Percentiles rank a stretch among this genome's conserved stretches.
phyloP scores from a whole-genome alignment of 2,113 vertebrate genomes.

The Phalacrocorax brasilianus region DNA sequence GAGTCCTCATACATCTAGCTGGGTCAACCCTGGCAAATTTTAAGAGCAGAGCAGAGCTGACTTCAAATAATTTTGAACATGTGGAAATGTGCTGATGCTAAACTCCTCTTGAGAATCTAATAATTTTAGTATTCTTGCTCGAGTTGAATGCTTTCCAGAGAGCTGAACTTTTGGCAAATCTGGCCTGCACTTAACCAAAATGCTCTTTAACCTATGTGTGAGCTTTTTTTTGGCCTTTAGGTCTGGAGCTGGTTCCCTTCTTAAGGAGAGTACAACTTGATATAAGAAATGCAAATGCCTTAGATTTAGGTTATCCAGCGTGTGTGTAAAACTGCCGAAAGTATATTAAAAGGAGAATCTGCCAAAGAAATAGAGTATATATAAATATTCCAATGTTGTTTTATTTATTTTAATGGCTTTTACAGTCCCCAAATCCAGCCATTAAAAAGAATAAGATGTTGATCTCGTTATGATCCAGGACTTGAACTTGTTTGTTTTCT shows the following conservation, averaged over 20 bases:
- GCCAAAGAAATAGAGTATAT: not conserved
- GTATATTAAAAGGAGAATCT: not conserved
- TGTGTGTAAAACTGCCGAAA: not conserved
- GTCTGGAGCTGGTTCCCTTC: not conserved
- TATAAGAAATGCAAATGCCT: not conserved
- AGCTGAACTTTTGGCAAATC: not conserved
- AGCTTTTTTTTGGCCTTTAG: not conserved
- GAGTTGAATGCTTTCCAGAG: not conserved
- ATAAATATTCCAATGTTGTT: not conserved
- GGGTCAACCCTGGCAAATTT: not conserved
- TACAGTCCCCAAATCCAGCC: not conserved
- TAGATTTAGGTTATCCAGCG: not conserved
- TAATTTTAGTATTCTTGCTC: not conserved
- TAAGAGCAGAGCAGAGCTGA: not conserved
- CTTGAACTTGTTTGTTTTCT: not conserved
- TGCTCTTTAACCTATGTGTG: not conserved
- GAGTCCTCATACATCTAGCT: not conserved
- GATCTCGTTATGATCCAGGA: not conserved
- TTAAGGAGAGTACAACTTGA: not conserved
- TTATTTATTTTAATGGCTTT: not conserved
- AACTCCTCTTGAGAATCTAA: not conserved
- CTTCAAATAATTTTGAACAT: not conserved
- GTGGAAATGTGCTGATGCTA: not conserved
- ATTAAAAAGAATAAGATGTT: not conserved
- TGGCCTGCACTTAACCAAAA: not conserved